Evolutionary conservation across 2,113 vertebrate species (phyloP).

Genomic region (Lasiurus borealis): DNA sequence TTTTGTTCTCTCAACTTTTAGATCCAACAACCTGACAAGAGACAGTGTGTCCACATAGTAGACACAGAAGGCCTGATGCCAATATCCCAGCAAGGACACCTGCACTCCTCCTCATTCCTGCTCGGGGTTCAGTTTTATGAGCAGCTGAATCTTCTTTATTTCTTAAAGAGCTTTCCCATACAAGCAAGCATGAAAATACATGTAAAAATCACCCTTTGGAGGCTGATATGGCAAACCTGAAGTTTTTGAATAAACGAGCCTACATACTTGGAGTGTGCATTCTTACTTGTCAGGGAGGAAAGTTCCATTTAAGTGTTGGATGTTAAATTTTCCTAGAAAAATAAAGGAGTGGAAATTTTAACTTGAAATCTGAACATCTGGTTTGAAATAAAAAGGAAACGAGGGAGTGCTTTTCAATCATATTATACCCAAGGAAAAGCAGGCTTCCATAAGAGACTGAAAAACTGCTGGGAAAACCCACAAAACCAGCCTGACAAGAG

Average conservation of each 20-base stretch:
- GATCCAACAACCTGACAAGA: too few relatives aligned
- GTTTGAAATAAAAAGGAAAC: slow-evolving; percentile 43
- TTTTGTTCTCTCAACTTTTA: not conserved
- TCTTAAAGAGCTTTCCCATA: not conserved
- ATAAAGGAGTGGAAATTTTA: slow-evolving; percentile 23
- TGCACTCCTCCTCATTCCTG: not conserved
- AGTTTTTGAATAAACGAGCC: not conserved
- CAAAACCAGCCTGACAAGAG: not conserved
- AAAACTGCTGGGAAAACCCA: not conserved
- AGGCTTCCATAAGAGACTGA: not conserved
- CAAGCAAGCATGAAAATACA: not conserved
- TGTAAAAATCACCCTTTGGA: not conserved
- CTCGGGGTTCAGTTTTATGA: slow-evolving; percentile 18
- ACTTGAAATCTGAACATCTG: slow-evolving; percentile 4
- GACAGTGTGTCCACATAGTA: too few relatives aligned
- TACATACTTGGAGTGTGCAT: not conserved
- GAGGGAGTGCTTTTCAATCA: not conserved
- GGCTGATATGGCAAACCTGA: not conserved
- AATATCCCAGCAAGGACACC: not conserved
- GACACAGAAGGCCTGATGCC: not conserved
- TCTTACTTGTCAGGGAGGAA: not conserved
- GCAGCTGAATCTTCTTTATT: not conserved
- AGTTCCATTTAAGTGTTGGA: not conserved
- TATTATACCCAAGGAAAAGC: not conserved
- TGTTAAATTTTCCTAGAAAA: slow-evolving; percentile 20